Evolutionary conservation across 2,113 vertebrate genomes (phyloP).

Genomic region (Halcyon senegalensis): DNA sequence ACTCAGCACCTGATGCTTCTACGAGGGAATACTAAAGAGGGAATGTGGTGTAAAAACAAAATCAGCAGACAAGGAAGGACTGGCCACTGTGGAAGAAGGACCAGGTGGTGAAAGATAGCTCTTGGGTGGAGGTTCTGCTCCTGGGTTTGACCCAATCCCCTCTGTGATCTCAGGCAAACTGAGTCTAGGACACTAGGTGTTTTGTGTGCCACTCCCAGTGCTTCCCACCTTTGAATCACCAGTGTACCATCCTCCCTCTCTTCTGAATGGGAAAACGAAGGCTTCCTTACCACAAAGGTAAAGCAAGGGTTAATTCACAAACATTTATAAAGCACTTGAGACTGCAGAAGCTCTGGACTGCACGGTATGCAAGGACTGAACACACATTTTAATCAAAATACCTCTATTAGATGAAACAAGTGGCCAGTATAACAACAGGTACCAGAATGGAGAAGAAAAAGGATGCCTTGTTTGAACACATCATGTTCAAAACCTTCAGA

Average conservation of each 20-base stretch:
- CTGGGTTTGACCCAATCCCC: neutral
- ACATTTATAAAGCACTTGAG: neutral
- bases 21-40: neutral
- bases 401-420: neutral
- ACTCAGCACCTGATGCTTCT: neutral
- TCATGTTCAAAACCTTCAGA: neutral
- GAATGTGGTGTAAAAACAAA: neutral
- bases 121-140: neutral
- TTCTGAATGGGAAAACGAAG: neutral
- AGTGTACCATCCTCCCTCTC: neutral
- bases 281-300: neutral
- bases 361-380: neutral
- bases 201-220: neutral
- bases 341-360: neutral
- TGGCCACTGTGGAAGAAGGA: neutral
- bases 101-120: neutral
- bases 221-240: neutral
- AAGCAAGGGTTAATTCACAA: neutral
- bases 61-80: neutral
- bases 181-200: neutral
- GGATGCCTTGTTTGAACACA: neutral
- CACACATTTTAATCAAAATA: conserved; percentile 35
- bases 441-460: neutral
- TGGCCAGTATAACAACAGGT: neutral
- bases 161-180: neutral